A percentile compares a stretch with the other conserved stretches of the same genome.
These are phyloP conservation scores for Eira barbara DNA, from an alignment of 2,113 vertebrate genomes.

Conservation along the genomic window DNA sequence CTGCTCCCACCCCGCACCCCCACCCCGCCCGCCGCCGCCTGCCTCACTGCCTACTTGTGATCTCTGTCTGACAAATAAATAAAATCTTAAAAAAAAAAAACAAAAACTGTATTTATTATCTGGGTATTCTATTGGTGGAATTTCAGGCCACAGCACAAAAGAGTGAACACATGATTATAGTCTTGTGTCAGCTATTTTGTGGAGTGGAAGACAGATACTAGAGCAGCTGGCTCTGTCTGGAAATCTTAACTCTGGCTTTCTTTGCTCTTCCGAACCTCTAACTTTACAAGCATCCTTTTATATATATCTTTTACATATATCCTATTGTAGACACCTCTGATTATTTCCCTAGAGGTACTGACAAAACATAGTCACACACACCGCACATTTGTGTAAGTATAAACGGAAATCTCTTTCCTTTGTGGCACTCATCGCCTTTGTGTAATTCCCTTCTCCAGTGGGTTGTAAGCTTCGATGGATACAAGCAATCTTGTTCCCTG, in stretches of 20 bases:
- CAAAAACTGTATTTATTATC: neutral
- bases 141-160: neutral
- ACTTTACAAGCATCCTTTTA: neutral
- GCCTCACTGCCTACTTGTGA: too few species aligned
- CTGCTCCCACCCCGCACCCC: too few species aligned
- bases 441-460: neutral
- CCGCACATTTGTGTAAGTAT: neutral
- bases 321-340: neutral
- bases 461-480: slow-evolving; percentile 37
- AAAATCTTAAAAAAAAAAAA: too few species aligned
- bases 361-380: neutral
- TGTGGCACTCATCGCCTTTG: neutral
- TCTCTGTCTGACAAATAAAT: too few species aligned
- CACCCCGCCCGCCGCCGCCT: too few species aligned
- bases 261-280: neutral
- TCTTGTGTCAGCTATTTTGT: neutral
- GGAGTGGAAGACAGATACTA: neutral
- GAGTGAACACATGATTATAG: neutral
- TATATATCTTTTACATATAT: neutral
- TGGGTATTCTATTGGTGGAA: neutral
- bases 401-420: neutral
- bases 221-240: neutral
- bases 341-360: slow-evolving; percentile 33
- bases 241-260: neutral
- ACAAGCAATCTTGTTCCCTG: slow-evolving; percentile 33